These are phyloP conservation scores for Gastrophryne carolinensis DNA, from an alignment of 2,797 vertebrate species.

Conservation along the genomic window DNA sequence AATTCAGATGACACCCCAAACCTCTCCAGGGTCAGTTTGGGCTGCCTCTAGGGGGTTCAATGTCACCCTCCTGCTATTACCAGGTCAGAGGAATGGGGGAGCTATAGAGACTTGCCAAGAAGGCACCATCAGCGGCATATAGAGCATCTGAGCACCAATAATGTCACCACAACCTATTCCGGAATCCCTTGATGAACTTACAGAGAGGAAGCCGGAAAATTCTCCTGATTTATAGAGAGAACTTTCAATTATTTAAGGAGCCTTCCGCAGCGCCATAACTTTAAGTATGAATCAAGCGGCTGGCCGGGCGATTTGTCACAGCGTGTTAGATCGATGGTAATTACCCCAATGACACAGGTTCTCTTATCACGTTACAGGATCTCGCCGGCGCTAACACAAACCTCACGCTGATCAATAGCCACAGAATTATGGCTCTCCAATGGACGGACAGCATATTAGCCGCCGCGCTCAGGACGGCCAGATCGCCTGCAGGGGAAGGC, in stretches of 20 bases:
- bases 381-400: constrained; percentile 72
- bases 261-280: constrained; percentile 69
- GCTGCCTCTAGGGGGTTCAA: no score
- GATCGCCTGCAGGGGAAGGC: constrained; percentile 69
- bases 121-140: no score
- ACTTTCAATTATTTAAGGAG: constrained; percentile 70
- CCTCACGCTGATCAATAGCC: constrained; percentile 86
- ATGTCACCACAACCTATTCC: no score
- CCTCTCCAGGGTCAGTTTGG: no score
- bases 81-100: no score
- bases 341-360: constrained; percentile 96
- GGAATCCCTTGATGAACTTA: constrained; percentile 2
- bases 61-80: no score
- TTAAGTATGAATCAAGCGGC: constrained; percentile 85
- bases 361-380: constrained; percentile 97
- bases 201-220: not conserved
- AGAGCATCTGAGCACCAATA: no score
- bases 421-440: constrained; percentile 88
- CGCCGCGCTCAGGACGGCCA: constrained; percentile 63
- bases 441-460: constrained; percentile 86
- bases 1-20: no score
- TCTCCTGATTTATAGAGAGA: constrained; percentile 68
- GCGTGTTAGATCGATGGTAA: constrained; percentile 96
- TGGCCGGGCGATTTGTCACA: constrained; percentile 86
- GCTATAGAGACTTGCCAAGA: no score